Evolutionary conservation across 1,140 invertebrate genomes (phyloP), one percentile per base, ranked within the genome.

Genomic region (Drosophila triauraria): DNA sequence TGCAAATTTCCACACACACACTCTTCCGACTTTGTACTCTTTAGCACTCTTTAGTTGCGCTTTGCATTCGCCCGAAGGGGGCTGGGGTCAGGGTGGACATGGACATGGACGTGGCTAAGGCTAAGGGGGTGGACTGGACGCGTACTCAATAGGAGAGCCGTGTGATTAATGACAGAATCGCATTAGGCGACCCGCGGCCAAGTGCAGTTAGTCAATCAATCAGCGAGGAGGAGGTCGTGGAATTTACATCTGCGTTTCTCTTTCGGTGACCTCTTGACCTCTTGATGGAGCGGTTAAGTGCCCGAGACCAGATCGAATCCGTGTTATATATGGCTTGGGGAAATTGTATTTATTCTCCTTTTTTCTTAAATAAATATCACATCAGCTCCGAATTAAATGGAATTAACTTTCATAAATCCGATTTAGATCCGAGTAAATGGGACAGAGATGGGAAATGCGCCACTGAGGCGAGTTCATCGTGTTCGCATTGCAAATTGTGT

Each of bases 11-110:
- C 46, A 53, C 47, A 48, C 20, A 71, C 64, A 53, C 56, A 40
- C 51, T 43, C 53, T 2, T 35, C 43, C 79, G 63, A 87, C 78
- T 86, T 86, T 86, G 82, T 86, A 86, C 82, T 86, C 83, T 86
- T 86, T 86, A 86, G 82, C 82, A 71, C 78, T 86, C 58, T 86
- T 86, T 86, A 87, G 82, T 84, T 86, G 82, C 70, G 75, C 78
- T 78, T 78, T 78, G 81, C 81, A 84, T 78, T 62, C 60, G 43
- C 44, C 2, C 6, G 7, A 25, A 25, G 8, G n/a, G 12, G 51
- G 50, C 10, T 27, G 25, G 25, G 44, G 58, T 17, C 48, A 17
- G 30, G 44, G 17, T 10, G 38, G 13, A 32, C 35, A 46, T 10
- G 38, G 13, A 32, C 35, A 46, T 58, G 44, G 57, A 20, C 15